A percentile compares a stretch with the other conserved stretches of the same genome.
These are phyloP conservation scores for Physocephala rufipes DNA, from an alignment of 2,888 invertebrate species.

Conservation along the genomic window DNA sequence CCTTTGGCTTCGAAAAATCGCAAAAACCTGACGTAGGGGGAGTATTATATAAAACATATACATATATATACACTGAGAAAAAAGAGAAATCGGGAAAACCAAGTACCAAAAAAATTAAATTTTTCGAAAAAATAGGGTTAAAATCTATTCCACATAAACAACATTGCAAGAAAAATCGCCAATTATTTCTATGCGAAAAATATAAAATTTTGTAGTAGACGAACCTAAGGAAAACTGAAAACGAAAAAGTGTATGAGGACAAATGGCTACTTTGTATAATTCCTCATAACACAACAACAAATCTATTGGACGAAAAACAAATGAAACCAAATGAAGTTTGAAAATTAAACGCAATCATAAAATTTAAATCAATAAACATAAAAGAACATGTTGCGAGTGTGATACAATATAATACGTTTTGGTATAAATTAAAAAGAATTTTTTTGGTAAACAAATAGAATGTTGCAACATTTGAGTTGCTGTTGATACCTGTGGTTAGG, in stretches of 20 bases:
- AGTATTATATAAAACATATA: neutral
- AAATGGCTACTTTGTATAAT: neutral
- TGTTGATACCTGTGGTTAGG: slow-evolving; percentile 91
- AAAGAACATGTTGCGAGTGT: slow-evolving; percentile 33
- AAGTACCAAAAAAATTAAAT: slow-evolving; percentile 40
- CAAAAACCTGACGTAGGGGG: slow-evolving; percentile 25
- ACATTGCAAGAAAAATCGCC: slow-evolving; percentile 6
- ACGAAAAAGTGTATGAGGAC: neutral
- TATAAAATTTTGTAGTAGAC: neutral
- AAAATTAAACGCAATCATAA: slow-evolving; percentile 11
- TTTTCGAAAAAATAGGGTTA: neutral
- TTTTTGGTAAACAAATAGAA: slow-evolving; percentile 39
- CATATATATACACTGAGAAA: slow-evolving; percentile 29
- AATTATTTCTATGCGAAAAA: slow-evolving; percentile 7
- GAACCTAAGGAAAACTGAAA: slow-evolving; percentile 20
- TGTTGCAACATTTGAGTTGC: slow-evolving; percentile 53
- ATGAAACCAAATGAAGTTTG: slow-evolving; percentile 4
- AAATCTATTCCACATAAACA: neutral
- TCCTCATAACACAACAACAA: slow-evolving; percentile 1
- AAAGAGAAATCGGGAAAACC: slow-evolving; percentile 24
- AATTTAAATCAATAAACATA: slow-evolving; percentile 23
- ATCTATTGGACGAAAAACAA: slow-evolving; percentile 8
- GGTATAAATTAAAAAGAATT: slow-evolving; percentile 37
- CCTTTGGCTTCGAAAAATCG: slow-evolving; percentile 22
- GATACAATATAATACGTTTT: slow-evolving; percentile 30